A percentile compares a stretch with the other conserved stretches of the same genome.
Conservation (phyloP, 2,797 vertebrate genomes). For the Parotocinclus haroldoi region DNA sequence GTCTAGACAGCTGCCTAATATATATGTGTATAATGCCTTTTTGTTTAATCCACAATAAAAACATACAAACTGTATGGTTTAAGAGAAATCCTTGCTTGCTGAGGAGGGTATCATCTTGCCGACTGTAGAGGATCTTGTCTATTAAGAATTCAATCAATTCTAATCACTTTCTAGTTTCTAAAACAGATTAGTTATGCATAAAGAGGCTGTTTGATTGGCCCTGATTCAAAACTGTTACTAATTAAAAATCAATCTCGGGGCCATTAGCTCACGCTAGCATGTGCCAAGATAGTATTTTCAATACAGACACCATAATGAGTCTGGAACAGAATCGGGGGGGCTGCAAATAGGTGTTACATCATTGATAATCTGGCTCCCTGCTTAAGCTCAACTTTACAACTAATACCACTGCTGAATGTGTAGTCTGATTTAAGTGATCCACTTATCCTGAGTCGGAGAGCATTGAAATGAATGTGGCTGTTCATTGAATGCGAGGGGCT, state of each 20-base stretch:
- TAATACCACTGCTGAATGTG: slow-evolving; percentile 94
- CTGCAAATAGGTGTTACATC: slow-evolving; percentile 70
- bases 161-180: slow-evolving; percentile 61
- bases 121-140: slow-evolving; percentile 40
- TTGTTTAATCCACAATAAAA: no score
- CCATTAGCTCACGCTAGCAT: slow-evolving; percentile 89
- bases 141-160: slow-evolving; percentile 48
- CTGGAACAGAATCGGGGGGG: slow-evolving; percentile 70
- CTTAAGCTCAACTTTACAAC: slow-evolving; percentile 83
- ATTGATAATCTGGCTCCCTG: slow-evolving; percentile 85
- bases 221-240: slow-evolving; percentile 90
- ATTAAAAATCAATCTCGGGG: slow-evolving; percentile 98
- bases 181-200: slow-evolving; percentile 78
- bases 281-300: slow-evolving; percentile 88
- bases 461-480: slow-evolving; percentile 85
- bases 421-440: slow-evolving; percentile 95
- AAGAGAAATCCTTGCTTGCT: no score
- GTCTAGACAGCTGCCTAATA: no score
- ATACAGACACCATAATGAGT: slow-evolving; percentile 89
- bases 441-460: slow-evolving; percentile 86
- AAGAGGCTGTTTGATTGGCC: slow-evolving; percentile 83
- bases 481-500: slow-evolving; percentile 84
- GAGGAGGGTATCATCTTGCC: no score
- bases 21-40: no score
- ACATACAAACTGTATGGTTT: no score